Evolutionary conservation across 2,797 vertebrate species (phyloP).

Genomic region (Coendou prehensilis): DNA sequence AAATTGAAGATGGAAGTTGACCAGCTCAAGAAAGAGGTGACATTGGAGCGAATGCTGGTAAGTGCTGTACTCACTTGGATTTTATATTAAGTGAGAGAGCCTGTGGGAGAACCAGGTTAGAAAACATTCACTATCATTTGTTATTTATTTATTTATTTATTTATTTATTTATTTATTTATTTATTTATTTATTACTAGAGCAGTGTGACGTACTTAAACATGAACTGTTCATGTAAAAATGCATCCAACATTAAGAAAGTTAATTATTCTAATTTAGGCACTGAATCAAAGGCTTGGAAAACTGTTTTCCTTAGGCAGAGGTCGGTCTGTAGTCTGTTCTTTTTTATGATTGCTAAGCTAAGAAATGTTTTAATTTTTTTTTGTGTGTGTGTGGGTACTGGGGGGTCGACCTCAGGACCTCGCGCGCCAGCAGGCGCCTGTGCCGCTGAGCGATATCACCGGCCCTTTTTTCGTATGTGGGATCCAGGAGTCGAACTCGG

Average conservation of each 20-base stretch:
- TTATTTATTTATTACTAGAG: too few species aligned
- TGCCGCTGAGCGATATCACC: too few species aligned
- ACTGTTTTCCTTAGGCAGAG: not conserved
- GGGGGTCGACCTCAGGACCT: too few species aligned
- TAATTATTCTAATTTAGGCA: slow-evolving; percentile 6
- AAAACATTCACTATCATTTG: not conserved
- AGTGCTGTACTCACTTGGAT: slow-evolving; percentile 74
- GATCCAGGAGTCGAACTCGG: too few species aligned
- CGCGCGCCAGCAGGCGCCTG: too few species aligned
- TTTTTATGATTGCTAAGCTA: not conserved
- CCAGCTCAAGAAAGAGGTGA: slow-evolving; percentile 95
- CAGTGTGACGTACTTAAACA: not conserved
- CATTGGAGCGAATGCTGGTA: slow-evolving; percentile 95
- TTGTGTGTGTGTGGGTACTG: too few species aligned
- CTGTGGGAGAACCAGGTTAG: not conserved
- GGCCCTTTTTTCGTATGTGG: too few species aligned
- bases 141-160: too few species aligned
- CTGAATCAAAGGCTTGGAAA: not conserved
- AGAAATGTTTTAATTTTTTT: slow-evolving; percentile 20
- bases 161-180: too few species aligned
- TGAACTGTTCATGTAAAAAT: not conserved
- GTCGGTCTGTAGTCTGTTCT: not conserved
- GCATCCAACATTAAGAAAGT: not conserved
- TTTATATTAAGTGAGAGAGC: not conserved
- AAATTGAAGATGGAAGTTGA: slow-evolving; percentile 96